Evolutionary conservation across 1,140 invertebrate genomes (phyloP), one percentile per base, ranked within the genome.

Genomic region (Cephus cinctus): DNA sequence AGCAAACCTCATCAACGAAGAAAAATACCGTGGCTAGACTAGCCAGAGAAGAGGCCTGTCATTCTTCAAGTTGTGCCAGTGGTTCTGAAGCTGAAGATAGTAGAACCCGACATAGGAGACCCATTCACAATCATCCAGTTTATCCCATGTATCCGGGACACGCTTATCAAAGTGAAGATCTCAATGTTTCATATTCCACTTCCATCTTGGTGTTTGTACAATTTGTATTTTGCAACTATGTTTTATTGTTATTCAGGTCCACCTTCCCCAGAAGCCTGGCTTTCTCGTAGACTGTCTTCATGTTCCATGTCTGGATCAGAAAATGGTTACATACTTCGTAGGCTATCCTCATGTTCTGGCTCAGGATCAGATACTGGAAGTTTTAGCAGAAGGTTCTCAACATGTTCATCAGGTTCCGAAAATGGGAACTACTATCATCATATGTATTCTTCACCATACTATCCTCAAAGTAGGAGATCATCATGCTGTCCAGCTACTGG

Each of bases 81-180:
- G 81, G 84, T 25, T 87, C 85, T 0, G 86, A 88, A 52, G 66
- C 80, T 3, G 86, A 88, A 50, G 84, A 82, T 39, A 55, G 58
- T 11, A 63, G 53, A 34, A 31, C 45, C 4, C 65, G 61, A 36
- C 53, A 65, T 20, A 61, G 60, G 5, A 65, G 56, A 48, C 54
- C 52, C 4, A 38, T 65, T 19, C 61, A 56, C 12, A 47, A 56
- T 23, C 63, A 64, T 25, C 55, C 64, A 1, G 50, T 63, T 25
- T 71, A 65, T 32, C 64, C 67, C 15, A 50, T 63, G 22, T 65
- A 69, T 47, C 61, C 59, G 16, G 44, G 47, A 20, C 69, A 71
- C 38, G 52, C 63, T 2, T 67, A 54, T 41, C 68, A 65, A 65
- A 67, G 69, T 73, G 14, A 61, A 50, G 38, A 5, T 41, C 38